Percentiles rank a stretch among this genome's conserved stretches.
phyloP scores from a whole-genome alignment of 2,113 vertebrate genomes.

The Pelusios castaneus region DNA sequence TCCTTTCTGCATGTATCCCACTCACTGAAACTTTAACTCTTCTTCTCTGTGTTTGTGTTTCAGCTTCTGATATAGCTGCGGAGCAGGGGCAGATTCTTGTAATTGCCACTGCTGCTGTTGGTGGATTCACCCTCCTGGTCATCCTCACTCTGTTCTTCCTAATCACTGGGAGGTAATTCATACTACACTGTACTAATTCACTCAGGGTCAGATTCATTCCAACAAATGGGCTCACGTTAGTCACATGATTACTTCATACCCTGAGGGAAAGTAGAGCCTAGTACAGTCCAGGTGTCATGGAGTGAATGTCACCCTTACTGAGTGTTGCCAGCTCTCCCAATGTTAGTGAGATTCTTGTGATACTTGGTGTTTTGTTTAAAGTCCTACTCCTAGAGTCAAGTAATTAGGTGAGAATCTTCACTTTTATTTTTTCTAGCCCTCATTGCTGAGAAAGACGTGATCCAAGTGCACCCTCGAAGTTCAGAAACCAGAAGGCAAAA shows the following conservation, averaged over 20 bases:
- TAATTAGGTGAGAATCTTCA: background rate
- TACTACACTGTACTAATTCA: background rate
- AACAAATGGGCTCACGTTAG: background rate
- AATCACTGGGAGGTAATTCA: constrained; percentile 92
- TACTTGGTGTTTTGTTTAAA: background rate
- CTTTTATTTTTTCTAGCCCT: background rate
- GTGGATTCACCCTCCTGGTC: constrained; percentile 93
- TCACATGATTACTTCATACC: background rate
- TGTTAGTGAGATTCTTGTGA: background rate
- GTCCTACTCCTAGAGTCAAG: background rate
- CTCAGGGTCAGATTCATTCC: background rate
- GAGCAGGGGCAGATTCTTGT: constrained; percentile 96
- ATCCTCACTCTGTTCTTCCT: constrained; percentile 96
- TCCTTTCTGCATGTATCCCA: background rate
- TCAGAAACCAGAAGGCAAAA: background rate
- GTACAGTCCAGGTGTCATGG: background rate
- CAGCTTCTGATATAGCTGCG: constrained; percentile 91
- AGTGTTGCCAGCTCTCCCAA: background rate
- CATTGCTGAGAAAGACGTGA: background rate
- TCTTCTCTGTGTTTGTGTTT: constrained; percentile 59
- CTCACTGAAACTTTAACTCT: background rate
- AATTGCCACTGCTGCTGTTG: constrained; percentile 92
- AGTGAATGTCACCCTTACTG: background rate
- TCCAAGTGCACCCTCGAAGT: background rate
- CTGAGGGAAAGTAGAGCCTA: background rate